Percentiles rank a stretch among this genome's conserved stretches.
phyloP scores from a whole-genome alignment of 2,888 invertebrate genomes.

The Amphipoea oculea region DNA sequence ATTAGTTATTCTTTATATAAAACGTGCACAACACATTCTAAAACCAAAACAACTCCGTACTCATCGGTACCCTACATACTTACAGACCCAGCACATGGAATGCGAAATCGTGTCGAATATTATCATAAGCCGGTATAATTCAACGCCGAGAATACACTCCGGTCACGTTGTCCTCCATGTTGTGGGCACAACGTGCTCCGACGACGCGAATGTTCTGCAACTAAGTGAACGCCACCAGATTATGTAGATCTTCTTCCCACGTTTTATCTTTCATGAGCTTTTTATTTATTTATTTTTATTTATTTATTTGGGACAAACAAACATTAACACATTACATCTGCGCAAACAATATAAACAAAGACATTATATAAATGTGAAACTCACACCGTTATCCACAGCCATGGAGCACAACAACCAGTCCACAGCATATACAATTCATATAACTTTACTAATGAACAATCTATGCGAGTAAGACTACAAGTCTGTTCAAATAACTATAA shows the following conservation, averaged over 20 bases:
- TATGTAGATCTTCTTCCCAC: slow-evolving; percentile 29
- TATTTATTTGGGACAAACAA: too few species aligned
- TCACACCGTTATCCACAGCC: too few species aligned
- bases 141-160: slow-evolving; percentile 13
- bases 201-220: slow-evolving; percentile 45
- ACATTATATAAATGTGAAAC: too few species aligned
- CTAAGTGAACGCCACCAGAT: slow-evolving; percentile 22
- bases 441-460: too few species aligned
- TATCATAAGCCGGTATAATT: slow-evolving; percentile 29
- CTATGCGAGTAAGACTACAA: too few species aligned
- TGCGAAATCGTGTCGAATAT: slow-evolving; percentile 33
- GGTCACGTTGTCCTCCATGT: slow-evolving; percentile 59
- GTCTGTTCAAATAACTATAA: too few species aligned
- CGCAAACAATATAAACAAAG: too few species aligned
- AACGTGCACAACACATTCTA: slow-evolving; percentile 12
- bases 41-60: slow-evolving; percentile 21
- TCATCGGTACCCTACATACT: background rate
- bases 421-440: too few species aligned
- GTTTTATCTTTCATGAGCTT: slow-evolving; percentile 29
- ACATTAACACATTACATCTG: too few species aligned
- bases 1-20: too few species aligned
- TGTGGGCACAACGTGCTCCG: slow-evolving; percentile 50
- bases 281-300: too few species aligned
- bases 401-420: too few species aligned
- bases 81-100: slow-evolving; percentile 12